These are phyloP conservation scores for Carassius carassius DNA, from an alignment of 2,113 vertebrate species.

Conservation along the genomic window DNA sequence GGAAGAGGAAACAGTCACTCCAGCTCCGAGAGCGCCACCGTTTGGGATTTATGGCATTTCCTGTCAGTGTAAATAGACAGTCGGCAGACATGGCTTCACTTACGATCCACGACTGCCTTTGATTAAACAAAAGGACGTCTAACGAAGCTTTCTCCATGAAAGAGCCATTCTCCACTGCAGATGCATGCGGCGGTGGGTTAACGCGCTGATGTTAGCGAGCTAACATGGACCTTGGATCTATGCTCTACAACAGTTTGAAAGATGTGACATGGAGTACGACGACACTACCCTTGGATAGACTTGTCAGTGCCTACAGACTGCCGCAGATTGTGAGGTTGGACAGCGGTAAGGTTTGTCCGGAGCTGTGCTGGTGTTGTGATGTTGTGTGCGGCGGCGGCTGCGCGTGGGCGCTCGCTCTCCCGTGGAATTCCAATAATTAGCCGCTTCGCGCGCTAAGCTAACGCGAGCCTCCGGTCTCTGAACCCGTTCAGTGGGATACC, in stretches of 20 bases:
- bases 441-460: constrained; percentile 37
- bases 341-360: constrained; percentile 74
- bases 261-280: constrained; percentile 92
- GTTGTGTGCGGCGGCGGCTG: neutral
- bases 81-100: constrained; percentile 70
- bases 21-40: constrained; percentile 41
- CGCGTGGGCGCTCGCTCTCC: constrained; percentile 51
- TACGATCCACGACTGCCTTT: constrained; percentile 42
- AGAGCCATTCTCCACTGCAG: constrained; percentile 37
- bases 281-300: constrained; percentile 86
- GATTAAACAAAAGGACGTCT: constrained; percentile 48
- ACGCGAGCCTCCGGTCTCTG: neutral
- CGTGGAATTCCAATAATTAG: constrained; percentile 52
- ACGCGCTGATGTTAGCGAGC: constrained; percentile 55
- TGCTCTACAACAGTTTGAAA: constrained; percentile 86
- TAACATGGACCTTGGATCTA: constrained; percentile 79
- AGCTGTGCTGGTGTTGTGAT: constrained; percentile 9
- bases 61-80: constrained; percentile 70
- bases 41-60: constrained; percentile 73
- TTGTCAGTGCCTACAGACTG: constrained; percentile 89
- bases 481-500: neutral
- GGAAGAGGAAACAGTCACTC: constrained; percentile 55
- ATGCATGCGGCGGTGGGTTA: constrained; percentile 54
- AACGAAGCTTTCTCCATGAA: constrained; percentile 56
- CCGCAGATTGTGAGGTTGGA: constrained; percentile 90